A percentile compares a stretch with the other conserved stretches of the same genome.
Evolutionary conservation across 2,113 vertebrate genomes (phyloP).

Genomic region (Lophotis ruficrista): DNA sequence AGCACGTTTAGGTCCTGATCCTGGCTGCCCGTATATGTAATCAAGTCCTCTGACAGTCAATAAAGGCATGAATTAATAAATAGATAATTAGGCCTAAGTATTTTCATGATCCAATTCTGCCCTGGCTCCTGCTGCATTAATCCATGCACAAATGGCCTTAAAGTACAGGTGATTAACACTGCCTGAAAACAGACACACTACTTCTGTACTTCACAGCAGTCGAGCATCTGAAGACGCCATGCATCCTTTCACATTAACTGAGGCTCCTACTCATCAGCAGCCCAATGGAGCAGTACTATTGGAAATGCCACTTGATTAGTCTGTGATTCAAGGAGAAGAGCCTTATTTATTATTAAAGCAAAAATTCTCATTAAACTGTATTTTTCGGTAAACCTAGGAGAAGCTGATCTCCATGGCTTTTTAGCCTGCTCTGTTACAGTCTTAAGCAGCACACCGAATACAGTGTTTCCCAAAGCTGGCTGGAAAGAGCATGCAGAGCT

Average conservation of each 20-base stretch:
- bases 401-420: not conserved
- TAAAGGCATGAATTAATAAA: not conserved
- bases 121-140: not conserved
- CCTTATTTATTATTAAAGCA: slow-evolving; percentile 51
- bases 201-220: not conserved
- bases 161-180: slow-evolving; percentile 2
- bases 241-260: not conserved
- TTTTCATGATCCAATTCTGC: not conserved
- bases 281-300: not conserved
- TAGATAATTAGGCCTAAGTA: not conserved
- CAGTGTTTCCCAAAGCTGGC: not conserved
- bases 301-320: slow-evolving; percentile 41
- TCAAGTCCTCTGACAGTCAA: not conserved
- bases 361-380: slow-evolving; percentile 44
- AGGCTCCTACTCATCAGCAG: slow-evolving; percentile 10
- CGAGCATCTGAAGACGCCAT: not conserved
- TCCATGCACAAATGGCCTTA: not conserved
- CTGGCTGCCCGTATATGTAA: not conserved
- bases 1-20: not conserved
- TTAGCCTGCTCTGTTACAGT: not conserved
- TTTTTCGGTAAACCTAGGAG: slow-evolving; percentile 18
- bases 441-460: not conserved
- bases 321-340: slow-evolving; percentile 12
- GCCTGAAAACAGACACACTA: not conserved
- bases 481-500: not conserved